Evolutionary conservation across 2,113 vertebrate species (phyloP).

Genomic region (Toxotes chatareus): DNA sequence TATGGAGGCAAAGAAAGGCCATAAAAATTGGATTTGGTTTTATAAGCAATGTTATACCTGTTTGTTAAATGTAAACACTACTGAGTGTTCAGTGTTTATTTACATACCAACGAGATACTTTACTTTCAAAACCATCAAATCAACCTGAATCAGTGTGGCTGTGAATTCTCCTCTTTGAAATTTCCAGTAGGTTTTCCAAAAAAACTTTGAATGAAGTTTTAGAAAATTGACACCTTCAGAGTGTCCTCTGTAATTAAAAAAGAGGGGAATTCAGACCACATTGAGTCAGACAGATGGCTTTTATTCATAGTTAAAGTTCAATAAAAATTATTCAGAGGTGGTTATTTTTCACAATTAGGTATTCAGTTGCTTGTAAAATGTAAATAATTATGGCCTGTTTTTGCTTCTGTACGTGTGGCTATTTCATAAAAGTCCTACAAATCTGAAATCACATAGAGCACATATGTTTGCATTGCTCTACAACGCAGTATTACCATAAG

Average conservation of each 20-base stretch:
- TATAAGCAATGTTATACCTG: neutral
- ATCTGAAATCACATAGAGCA: neutral
- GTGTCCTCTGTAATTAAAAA: neutral
- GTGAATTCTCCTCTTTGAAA: no score
- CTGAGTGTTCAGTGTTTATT: neutral
- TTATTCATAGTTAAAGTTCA: no score
- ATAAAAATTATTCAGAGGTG: no score
- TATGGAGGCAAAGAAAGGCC: neutral
- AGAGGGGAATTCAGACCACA: slow-evolving; percentile 3
- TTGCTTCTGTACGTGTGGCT: neutral
- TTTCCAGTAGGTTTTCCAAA: no score
- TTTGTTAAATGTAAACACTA: neutral
- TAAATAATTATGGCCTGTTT: neutral
- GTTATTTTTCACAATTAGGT: neutral
- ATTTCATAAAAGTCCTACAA: neutral
- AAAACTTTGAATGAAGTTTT: neutral
- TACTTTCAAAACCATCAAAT: neutral
- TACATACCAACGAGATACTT: neutral
- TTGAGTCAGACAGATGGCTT: no score
- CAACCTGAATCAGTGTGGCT: neutral
- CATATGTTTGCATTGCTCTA: neutral
- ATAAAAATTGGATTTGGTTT: neutral
- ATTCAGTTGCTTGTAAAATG: neutral
- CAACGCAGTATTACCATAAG: neutral
- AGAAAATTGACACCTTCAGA: neutral